Percentiles rank a stretch among this genome's conserved stretches.
Conservation (phyloP, 2,797 vertebrate genomes). For the Leptatherina wallacei region DNA sequence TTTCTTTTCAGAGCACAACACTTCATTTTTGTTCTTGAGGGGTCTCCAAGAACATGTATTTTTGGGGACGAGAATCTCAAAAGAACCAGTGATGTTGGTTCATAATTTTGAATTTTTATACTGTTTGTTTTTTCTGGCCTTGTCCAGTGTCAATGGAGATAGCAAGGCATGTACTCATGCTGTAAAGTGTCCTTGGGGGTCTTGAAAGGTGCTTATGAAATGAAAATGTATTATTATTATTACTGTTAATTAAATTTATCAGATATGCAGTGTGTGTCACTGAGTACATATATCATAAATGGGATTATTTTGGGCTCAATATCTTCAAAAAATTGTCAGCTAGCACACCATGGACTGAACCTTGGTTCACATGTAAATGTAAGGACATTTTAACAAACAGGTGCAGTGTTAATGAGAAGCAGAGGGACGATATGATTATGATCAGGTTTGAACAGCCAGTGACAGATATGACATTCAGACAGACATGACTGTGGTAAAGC, state of each 20-base stretch:
- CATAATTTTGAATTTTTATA: too few relatives aligned
- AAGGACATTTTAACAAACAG: background rate
- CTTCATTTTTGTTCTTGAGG: too few relatives aligned
- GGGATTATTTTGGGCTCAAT: background rate
- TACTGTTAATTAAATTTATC: background rate
- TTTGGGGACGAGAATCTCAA: too few relatives aligned
- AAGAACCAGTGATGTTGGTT: too few relatives aligned
- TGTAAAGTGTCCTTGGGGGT: too few relatives aligned
- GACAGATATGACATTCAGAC: slow-evolving; percentile 41
- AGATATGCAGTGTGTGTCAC: background rate
- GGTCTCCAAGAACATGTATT: too few relatives aligned
- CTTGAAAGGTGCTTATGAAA: too few relatives aligned
- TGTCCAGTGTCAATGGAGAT: background rate
- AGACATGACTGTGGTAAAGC: slow-evolving; percentile 43
- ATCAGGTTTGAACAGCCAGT: slow-evolving; percentile 12
- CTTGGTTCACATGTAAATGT: background rate
- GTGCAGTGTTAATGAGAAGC: slow-evolving; percentile 2
- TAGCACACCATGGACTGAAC: background rate
- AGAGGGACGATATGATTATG: slow-evolving; percentile 8
- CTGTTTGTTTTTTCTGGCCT: too few relatives aligned
- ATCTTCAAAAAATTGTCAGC: background rate
- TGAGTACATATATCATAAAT: background rate
- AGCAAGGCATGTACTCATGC: background rate
- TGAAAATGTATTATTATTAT: too few relatives aligned
- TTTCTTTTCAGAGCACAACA: too few relatives aligned